Evolutionary conservation across 1,140 invertebrate genomes (phyloP).

Genomic region (Plodia interpunctella): DNA sequence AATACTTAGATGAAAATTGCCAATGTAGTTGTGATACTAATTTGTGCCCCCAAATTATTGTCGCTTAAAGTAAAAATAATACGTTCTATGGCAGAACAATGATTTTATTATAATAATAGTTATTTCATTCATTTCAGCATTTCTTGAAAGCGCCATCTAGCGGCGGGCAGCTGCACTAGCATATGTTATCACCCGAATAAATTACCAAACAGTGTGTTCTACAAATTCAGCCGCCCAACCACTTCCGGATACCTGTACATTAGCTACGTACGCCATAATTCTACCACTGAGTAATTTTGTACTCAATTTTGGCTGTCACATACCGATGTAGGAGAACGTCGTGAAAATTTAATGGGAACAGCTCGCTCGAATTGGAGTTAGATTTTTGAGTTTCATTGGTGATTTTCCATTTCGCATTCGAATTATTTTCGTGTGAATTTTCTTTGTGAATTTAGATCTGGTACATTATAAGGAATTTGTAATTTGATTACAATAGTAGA

Average conservation of each 20-base stretch:
- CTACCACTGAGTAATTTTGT: slow-evolving; percentile 25
- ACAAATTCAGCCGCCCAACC: slow-evolving; percentile 31
- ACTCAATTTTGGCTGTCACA: slow-evolving; percentile 23
- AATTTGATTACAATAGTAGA: too few species aligned
- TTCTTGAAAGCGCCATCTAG: slow-evolving; percentile 37
- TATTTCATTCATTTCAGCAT: slow-evolving; percentile 3
- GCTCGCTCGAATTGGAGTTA: background rate
- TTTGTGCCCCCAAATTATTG: too few species aligned
- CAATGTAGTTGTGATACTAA: too few species aligned
- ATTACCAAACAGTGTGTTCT: slow-evolving; percentile 25
- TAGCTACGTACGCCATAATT: slow-evolving; percentile 30
- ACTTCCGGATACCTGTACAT: slow-evolving; percentile 34
- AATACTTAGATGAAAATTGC: background rate
- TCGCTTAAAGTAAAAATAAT: too few species aligned
- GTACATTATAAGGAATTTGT: too few species aligned
- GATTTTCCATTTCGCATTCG: too few species aligned
- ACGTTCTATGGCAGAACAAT: too few species aligned
- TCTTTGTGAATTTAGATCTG: too few species aligned
- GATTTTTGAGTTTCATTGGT: too few species aligned
- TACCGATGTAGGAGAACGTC: slow-evolving; percentile 9
- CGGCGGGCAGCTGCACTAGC: slow-evolving; percentile 27
- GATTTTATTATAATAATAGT: too few species aligned
- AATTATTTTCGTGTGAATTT: too few species aligned
- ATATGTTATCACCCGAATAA: slow-evolving; percentile 18
- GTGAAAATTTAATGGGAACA: slow-evolving; percentile 13